Conservation (phyloP, 2,113 vertebrate species). For the Connochaetes taurinus region DNA sequence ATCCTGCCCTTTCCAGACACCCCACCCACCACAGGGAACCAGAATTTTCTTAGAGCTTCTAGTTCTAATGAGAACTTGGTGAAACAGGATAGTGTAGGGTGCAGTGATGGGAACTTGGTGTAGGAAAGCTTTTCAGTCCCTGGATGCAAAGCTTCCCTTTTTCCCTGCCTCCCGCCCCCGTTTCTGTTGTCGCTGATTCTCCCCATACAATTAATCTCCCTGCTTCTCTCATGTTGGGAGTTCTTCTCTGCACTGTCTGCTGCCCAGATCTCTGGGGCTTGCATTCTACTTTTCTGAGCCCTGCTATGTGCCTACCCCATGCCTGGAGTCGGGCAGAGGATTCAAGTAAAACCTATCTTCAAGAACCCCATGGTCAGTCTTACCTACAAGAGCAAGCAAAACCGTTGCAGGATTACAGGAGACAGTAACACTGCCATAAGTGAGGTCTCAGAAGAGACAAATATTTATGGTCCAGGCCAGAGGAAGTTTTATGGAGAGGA, state of each 20-base stretch:
- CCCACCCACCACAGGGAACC: background rate
- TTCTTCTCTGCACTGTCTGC: background rate
- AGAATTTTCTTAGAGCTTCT: slow-evolving; percentile 37
- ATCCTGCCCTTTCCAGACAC: background rate
- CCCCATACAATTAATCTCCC: background rate
- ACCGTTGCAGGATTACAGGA: background rate
- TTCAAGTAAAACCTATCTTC: background rate
- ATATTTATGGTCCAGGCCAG: background rate
- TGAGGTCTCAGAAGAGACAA: slow-evolving; percentile 1
- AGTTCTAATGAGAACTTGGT: background rate
- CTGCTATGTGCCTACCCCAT: slow-evolving; percentile 14
- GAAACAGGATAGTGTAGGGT: slow-evolving; percentile 4
- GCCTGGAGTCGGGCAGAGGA: background rate
- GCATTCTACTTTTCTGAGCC: background rate
- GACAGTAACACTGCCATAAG: background rate
- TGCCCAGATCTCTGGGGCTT: background rate
- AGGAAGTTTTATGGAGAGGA: slow-evolving; percentile 6
- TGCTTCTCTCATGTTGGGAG: background rate
- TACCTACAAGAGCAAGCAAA: background rate
- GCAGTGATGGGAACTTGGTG: background rate
- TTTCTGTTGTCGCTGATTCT: background rate
- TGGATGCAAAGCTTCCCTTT: background rate
- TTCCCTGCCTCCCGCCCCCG: background rate
- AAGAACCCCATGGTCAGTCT: slow-evolving; percentile 1
- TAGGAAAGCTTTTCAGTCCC: background rate